phyloP scores from a whole-genome alignment of 2,797 vertebrate species.

The Oreortyx pictus region DNA sequence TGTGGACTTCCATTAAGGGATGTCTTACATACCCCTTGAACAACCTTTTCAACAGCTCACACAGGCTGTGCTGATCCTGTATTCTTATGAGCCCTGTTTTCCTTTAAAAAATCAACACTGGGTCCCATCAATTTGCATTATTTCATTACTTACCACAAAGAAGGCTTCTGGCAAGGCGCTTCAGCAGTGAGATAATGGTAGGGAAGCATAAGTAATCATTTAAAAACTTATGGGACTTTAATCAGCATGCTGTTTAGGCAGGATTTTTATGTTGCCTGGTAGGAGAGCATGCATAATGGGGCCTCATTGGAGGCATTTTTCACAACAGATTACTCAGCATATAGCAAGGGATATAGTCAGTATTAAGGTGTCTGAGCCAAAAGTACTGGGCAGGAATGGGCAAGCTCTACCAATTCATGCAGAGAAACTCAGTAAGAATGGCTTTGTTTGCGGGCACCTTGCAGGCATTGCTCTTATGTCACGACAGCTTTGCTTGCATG shows the following conservation, averaged over 20 bases:
- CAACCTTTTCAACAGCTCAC: background rate
- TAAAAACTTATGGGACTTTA: constrained; percentile 55
- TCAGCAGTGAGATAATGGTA: constrained; percentile 47
- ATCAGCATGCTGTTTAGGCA: constrained; percentile 34
- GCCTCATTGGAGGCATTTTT: constrained; percentile 49
- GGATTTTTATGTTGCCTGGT: constrained; percentile 56
- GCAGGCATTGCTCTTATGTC: constrained; percentile 58
- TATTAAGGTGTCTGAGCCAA: constrained; percentile 72
- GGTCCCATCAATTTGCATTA: constrained; percentile 9
- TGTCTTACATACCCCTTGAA: accelerated
- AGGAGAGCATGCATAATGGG: constrained; percentile 48
- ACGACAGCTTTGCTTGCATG: constrained; percentile 45
- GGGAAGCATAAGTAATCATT: constrained; percentile 51
- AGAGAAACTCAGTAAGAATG: constrained; percentile 53
- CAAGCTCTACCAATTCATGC: constrained; percentile 62
- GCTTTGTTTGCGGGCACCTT: constrained; percentile 61
- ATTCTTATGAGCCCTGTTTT: background rate
- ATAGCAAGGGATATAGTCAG: constrained; percentile 69
- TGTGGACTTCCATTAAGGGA: background rate
- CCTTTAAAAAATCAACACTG: constrained; percentile 41
- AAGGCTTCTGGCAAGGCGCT: constrained; percentile 37
- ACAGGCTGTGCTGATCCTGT: background rate
- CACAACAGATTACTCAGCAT: constrained; percentile 70
- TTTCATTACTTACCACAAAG: constrained; percentile 45
- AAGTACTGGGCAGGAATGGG: constrained; percentile 68